A percentile compares a stretch with the other conserved stretches of the same genome.
Conservation (phyloP, 2,113 vertebrate species). For the Toxotes chatareus region DNA sequence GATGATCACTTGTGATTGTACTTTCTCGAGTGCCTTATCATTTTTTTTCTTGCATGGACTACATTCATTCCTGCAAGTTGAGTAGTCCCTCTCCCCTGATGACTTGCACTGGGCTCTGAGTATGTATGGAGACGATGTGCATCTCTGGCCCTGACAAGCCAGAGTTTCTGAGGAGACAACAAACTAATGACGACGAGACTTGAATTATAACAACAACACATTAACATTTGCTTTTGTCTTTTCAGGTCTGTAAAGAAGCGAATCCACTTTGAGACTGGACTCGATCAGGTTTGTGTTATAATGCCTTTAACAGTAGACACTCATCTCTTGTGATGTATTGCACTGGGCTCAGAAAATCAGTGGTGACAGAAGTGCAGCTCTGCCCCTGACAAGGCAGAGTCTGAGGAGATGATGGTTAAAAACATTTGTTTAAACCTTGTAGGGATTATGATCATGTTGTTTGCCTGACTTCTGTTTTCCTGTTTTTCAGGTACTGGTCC, state of each 20-base stretch:
- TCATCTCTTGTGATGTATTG: slow-evolving; percentile 69
- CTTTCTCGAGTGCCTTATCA: background rate
- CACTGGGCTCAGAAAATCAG: slow-evolving; percentile 74
- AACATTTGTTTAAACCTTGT: fast-evolving
- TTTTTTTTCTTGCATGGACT: background rate
- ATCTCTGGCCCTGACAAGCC: slow-evolving; percentile 71
- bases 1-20: background rate
- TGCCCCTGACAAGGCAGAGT: slow-evolving; percentile 67
- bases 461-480: background rate
- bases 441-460: background rate
- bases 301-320: fast-evolving
- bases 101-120: slow-evolving; percentile 71
- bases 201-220: fast-evolving
- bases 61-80: background rate
- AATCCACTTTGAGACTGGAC: fast-evolving
- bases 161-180: slow-evolving; percentile 64
- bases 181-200: fast-evolving
- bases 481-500: slow-evolving; percentile 11
- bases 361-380: slow-evolving; percentile 72
- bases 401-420: slow-evolving; percentile 43
- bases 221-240: background rate
- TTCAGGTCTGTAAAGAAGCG: background rate
- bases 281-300: slow-evolving; percentile 26
- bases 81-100: slow-evolving; percentile 44
- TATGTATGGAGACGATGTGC: slow-evolving; percentile 55